Conservation (phyloP, 1,140 invertebrate genomes). For the Pachypeltis micranthus region DNA sequence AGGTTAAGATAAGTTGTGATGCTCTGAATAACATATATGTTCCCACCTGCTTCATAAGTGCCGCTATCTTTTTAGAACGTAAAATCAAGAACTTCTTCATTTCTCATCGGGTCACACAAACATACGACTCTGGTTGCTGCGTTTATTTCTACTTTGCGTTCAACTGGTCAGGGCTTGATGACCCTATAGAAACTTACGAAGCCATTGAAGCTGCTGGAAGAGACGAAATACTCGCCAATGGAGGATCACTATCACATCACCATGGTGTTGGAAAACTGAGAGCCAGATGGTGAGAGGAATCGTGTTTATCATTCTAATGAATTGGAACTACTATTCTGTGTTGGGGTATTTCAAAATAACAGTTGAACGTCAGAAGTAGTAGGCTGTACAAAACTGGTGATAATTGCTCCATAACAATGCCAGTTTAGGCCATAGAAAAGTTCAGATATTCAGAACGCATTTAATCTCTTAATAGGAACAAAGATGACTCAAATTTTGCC, state of each 20-base stretch:
- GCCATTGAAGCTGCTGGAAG: slow-evolving; percentile 69
- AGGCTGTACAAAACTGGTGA: no score
- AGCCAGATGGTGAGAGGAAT: slow-evolving; percentile 46
- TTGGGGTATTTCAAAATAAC: no score
- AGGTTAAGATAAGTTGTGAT: no score
- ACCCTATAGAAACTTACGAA: slow-evolving; percentile 76
- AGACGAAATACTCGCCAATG: slow-evolving; percentile 79
- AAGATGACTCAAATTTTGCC: no score
- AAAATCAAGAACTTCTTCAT: slow-evolving; percentile 52
- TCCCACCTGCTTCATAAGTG: slow-evolving; percentile 10
- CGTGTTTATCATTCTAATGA: slow-evolving; percentile 25
- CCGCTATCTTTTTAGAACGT: slow-evolving; percentile 35
- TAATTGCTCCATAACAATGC: no score
- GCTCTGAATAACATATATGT: no score
- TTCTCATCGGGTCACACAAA: slow-evolving; percentile 85
- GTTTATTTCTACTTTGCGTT: slow-evolving; percentile 98
- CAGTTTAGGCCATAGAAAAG: no score
- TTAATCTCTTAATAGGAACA: no score
- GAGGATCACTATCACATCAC: slow-evolving; percentile 91
- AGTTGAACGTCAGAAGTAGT: no score
- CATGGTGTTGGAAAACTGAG: slow-evolving; percentile 92
- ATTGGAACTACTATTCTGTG: not conserved
- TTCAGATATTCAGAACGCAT: no score
- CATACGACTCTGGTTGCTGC: slow-evolving; percentile 92
- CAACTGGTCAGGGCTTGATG: slow-evolving; percentile 51